A percentile compares a stretch with the other conserved stretches of the same genome.
These are phyloP conservation scores for Amblyraja radiata DNA, from an alignment of 2,797 vertebrate species.

Conservation along the genomic window DNA sequence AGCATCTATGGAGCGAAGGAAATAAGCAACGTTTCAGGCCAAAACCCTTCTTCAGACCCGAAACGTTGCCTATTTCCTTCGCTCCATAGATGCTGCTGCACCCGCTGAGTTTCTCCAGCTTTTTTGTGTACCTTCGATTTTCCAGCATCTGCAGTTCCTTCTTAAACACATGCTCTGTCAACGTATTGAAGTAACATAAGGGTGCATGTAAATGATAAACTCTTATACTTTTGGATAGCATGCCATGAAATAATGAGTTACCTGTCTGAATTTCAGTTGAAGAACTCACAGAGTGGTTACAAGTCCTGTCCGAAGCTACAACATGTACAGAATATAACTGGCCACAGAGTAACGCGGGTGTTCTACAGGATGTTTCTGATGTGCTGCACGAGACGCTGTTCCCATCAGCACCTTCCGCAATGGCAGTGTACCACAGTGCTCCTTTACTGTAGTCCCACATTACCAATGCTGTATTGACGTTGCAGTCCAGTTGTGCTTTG, in stretches of 20 bases:
- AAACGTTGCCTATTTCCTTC: no score
- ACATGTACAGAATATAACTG: conserved; percentile 55
- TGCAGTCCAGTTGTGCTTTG: conserved; percentile 48
- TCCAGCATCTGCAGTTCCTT: no score
- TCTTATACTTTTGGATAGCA: no score
- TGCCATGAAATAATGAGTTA: neutral
- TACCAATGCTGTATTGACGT: conserved; percentile 50
- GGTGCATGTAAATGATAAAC: no score
- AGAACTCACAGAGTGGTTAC: neutral
- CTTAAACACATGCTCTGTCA: no score
- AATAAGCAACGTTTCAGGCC: no score
- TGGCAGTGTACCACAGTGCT: conserved; percentile 51
- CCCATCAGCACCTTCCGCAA: conserved; percentile 50
- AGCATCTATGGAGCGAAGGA: no score
- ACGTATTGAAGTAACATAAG: no score
- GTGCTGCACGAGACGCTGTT: conserved; percentile 47
- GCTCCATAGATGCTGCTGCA: no score
- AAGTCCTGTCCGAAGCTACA: conserved; percentile 43
- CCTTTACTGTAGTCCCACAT: conserved; percentile 51
- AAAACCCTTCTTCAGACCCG: no score
- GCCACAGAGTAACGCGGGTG: conserved; percentile 59
- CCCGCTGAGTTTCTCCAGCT: no score
- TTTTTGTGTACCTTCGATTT: no score
- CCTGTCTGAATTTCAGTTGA: neutral
- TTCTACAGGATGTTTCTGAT: conserved; percentile 52